These are phyloP conservation scores for Tiliqua scincoides DNA, from an alignment of 2,113 vertebrate genomes.

Conservation along the genomic window DNA sequence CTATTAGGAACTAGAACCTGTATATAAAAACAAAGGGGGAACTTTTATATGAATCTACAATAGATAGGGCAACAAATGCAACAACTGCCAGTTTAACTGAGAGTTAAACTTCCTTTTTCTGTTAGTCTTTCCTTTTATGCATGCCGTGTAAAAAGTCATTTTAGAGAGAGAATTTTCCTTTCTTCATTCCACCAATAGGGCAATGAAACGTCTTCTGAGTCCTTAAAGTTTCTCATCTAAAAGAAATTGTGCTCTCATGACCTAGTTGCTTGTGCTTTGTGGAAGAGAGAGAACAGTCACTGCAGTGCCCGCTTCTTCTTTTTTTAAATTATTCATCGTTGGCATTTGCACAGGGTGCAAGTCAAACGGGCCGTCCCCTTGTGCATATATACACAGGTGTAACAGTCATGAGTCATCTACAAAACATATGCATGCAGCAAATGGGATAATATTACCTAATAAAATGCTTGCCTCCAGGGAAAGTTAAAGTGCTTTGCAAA, in stretches of 20 bases:
- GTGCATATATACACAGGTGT: not conserved
- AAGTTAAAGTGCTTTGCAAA: constrained; percentile 11
- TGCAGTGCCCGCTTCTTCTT: constrained; percentile 19
- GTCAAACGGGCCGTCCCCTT: constrained; percentile 6
- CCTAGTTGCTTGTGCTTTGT: constrained; percentile 31
- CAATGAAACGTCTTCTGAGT: constrained; percentile 44
- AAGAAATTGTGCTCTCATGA: constrained; percentile 27
- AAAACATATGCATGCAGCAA: constrained; percentile 30
- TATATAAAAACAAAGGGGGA: not conserved
- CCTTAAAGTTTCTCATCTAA: constrained; percentile 21
- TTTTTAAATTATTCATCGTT: constrained; percentile 23
- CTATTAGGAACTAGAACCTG: too few relatives aligned
- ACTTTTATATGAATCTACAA: not conserved
- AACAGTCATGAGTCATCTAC: constrained; percentile 22
- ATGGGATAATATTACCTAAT: constrained; percentile 36
- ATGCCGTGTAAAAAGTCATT: constrained; percentile 15
- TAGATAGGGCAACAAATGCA: not conserved
- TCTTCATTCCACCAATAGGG: constrained; percentile 29
- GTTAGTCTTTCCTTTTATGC: accelerated
- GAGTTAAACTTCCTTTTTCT: constrained; percentile 20
- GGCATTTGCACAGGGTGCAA: constrained; percentile 28
- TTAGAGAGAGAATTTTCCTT: constrained; percentile 26
- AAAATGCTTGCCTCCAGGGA: constrained; percentile 5
- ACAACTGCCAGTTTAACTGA: not conserved
- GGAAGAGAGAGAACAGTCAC: not conserved